These are phyloP conservation scores for Numenius arquata DNA, from an alignment of 2,113 vertebrate species.

Conservation along the genomic window DNA sequence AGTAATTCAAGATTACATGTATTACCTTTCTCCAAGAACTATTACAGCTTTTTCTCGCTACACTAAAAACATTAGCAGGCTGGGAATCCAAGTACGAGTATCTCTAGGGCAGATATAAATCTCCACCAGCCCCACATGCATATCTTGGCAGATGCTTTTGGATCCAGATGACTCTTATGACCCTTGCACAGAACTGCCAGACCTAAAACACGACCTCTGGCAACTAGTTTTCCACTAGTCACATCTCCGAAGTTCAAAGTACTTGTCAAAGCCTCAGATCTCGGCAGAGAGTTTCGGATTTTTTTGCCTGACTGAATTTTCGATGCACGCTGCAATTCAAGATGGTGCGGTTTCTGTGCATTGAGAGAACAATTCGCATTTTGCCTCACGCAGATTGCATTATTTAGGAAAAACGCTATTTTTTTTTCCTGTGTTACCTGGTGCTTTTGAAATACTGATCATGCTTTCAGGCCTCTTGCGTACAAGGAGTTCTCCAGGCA, in stretches of 20 bases:
- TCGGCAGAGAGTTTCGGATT: not conserved
- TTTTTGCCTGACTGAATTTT: not conserved
- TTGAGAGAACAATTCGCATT: not conserved
- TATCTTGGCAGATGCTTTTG: not conserved
- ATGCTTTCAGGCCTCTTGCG: not conserved
- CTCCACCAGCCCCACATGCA: not conserved
- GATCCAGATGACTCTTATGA: not conserved
- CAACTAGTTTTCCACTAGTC: not conserved
- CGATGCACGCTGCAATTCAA: no score
- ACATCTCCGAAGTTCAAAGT: not conserved
- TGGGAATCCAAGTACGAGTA: not conserved
- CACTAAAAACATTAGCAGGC: not conserved
- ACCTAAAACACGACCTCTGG: not conserved
- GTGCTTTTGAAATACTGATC: not conserved
- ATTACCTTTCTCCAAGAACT: slow-evolving; percentile 19
- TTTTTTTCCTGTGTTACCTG: not conserved
- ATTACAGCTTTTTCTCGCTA: not conserved
- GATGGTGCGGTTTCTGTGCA: not conserved
- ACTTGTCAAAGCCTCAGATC: not conserved
- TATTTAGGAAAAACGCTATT: not conserved
- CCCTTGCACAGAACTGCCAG: not conserved
- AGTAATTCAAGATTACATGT: slow-evolving; percentile 44
- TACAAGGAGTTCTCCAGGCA: not conserved
- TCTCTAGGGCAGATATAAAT: not conserved
- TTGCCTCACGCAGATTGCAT: not conserved